phyloP scores from a whole-genome alignment of 2,888 invertebrate species.

The Hydraecia micacea region DNA sequence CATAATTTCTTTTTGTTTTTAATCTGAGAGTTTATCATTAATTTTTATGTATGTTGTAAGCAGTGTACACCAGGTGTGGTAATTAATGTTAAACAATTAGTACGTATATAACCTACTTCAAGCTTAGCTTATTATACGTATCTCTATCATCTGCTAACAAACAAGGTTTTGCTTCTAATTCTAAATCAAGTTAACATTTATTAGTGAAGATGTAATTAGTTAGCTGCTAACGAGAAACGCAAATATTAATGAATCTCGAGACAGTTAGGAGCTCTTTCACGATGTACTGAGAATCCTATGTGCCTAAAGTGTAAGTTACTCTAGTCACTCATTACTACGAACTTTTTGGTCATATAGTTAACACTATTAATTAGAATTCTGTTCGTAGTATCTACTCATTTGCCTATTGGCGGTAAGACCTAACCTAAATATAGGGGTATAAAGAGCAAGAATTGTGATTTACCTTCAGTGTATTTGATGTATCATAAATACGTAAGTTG shows the following conservation, averaged over 20 bases:
- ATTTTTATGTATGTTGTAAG: no score
- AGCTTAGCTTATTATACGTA: not conserved
- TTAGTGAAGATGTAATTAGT: conserved; percentile 70
- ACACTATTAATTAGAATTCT: not conserved
- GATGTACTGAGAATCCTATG: conserved; percentile 10
- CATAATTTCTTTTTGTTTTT: no score
- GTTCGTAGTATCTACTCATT: not conserved
- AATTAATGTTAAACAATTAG: not conserved
- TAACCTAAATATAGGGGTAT: not conserved
- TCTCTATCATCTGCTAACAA: conserved; percentile 26
- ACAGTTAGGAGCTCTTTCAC: conserved; percentile 45
- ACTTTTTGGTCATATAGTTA: not conserved
- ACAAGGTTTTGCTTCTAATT: conserved; percentile 52
- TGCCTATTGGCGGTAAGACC: not conserved
- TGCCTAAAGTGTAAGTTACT: not conserved
- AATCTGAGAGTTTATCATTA: no score
- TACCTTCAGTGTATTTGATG: not conserved
- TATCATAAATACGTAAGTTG: not conserved
- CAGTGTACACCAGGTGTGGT: no score
- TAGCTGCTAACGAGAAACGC: conserved; percentile 67
- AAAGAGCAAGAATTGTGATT: no score
- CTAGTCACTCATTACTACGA: not conserved
- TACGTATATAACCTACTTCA: not conserved
- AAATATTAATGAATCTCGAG: conserved; percentile 71
- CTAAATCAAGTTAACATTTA: conserved; percentile 69